Base-by-base conservation (phyloP, 2,888 invertebrate species). In the Alloplasta piceator region DNA sequence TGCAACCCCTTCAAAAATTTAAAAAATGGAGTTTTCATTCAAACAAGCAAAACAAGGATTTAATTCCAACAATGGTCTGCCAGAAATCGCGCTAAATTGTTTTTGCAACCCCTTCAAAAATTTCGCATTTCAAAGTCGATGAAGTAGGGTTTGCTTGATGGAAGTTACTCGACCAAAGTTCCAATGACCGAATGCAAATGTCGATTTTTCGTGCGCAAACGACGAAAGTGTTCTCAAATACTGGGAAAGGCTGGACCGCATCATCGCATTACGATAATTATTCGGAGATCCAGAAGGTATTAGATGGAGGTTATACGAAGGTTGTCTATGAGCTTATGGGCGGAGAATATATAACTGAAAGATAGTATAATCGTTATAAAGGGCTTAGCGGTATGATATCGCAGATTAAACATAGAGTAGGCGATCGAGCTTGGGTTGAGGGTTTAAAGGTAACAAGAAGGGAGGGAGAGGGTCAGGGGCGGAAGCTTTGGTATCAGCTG, bases 351-450 rank as follows among this genome's bases (percentile, higher is more conserved):
- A 64, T 73, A 70, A 81, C 73, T 64, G 52, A 64, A 77, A 77
- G 80, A 77, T 77, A 60, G 77, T 77, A 74, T 74, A 81, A 81
- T 77, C 70, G 77, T 77, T 73, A 66, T 66, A 74, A 70, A 77
- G 77, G 77, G 77, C 77, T 81, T 74, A 81, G 70, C 72, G 77
- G 67, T 64, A 64, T 70, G 73, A 70, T 81, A 74, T 81, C 64
- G 80, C 64, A 77, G 77, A 81, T 81, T 81, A 81, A 81, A 81
- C 73, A 81, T 77, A 66, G 64, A 52, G 64, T 64, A 60, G 68
- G 38, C 48, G 71, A 70, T 76, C 61, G 71, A 66, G 67, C 58
- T 71, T 12, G 52, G 26, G 52, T 52, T 14, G 52, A 14, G 14
- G 52, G 52, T 61, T 52, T 26, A 46, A 50, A 50, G 58, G 41